phyloP scores from a whole-genome alignment of 2,113 vertebrate species.

The Felis catus region F.catus_Fca126_mat1.0 CM031422.1:29843001-29843500 shows the following conservation, averaged over 20 bases:
- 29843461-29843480: too few species aligned
- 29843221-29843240: background rate
- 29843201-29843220: rapidly evolving
- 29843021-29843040: background rate
- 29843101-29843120: too few species aligned
- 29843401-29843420: too few species aligned
- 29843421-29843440: too few species aligned
- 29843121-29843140: background rate
- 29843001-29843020: background rate
- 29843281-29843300: background rate
- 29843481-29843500: too few species aligned
- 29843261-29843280: background rate
- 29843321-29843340: background rate
- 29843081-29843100: too few species aligned
- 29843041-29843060: background rate
- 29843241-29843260: background rate
- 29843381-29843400: too few species aligned
- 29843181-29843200: background rate
- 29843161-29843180: background rate
- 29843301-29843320: background rate
- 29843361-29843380: too few species aligned
- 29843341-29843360: background rate
- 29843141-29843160: background rate
- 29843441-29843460: too few species aligned
- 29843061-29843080: background rate